Percentiles rank a stretch among this genome's conserved stretches.
Evolutionary conservation across 1,140 invertebrate genomes (phyloP).

Genomic region (Drosophila repletoides): DNA sequence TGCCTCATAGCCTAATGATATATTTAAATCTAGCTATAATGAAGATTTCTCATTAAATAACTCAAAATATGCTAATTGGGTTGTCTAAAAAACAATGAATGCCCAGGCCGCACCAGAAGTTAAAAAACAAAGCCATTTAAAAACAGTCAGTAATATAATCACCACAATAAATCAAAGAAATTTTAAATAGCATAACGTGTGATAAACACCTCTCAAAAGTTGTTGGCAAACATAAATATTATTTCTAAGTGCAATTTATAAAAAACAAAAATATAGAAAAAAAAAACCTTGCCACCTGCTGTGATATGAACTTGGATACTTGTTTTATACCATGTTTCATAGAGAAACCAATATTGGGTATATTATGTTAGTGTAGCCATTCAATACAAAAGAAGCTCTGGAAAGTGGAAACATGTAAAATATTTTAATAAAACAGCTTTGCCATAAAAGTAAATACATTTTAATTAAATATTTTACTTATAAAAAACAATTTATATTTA

Average conservation of each 20-base stretch:
- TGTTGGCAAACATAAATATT: conserved; percentile 5
- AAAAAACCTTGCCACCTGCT: conserved; percentile 7
- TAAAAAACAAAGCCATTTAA: not conserved
- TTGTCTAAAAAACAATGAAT: conserved; percentile 4
- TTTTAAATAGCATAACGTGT: conserved; percentile 28
- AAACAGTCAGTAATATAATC: conserved; percentile 23
- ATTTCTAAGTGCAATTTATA: conserved; percentile 12
- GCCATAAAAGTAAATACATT: no score
- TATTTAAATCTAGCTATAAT: not conserved
- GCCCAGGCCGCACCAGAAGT: not conserved
- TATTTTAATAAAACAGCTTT: no score
- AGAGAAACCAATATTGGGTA: no score
- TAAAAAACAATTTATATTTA: no score
- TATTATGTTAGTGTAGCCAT: not conserved
- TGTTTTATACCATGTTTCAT: not conserved
- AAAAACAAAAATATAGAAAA: not conserved
- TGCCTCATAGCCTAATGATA: not conserved
- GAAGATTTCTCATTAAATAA: conserved; percentile 5
- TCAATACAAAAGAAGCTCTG: no score
- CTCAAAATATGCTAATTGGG: conserved; percentile 43
- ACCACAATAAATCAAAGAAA: conserved; percentile 55
- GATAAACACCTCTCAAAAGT: conserved; percentile 30
- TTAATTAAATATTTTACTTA: no score
- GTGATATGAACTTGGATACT: conserved; percentile 15
- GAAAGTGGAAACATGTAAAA: no score